phyloP scores from a whole-genome alignment of 2,888 invertebrate genomes.

The Dynastes grantii region DNA sequence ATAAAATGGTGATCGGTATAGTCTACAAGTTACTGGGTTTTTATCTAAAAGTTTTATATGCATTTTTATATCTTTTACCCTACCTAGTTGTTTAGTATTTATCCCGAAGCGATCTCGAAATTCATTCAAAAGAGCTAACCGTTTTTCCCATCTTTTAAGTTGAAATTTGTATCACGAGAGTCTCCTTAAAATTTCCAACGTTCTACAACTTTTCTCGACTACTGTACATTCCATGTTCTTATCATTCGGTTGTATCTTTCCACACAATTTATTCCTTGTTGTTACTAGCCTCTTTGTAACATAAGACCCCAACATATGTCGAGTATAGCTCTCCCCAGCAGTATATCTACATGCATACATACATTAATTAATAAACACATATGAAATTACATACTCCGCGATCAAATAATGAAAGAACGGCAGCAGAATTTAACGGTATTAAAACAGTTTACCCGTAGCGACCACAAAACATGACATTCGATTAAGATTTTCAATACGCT shows the following conservation, averaged over 20 bases:
- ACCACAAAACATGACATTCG: constrained; percentile 17
- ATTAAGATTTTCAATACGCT: background rate
- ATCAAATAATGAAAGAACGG: constrained; percentile 26
- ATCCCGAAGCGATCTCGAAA: too few species aligned
- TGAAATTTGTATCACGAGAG: too few species aligned
- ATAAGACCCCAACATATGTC: constrained; percentile 42
- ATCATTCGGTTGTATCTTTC: constrained; percentile 31
- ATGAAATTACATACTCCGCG: constrained; percentile 40
- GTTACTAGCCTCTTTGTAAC: constrained; percentile 32
- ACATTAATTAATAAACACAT: constrained; percentile 42
- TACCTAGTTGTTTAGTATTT: too few species aligned
- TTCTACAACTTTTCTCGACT: background rate
- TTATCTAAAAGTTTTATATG: too few species aligned
- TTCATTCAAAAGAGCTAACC: too few species aligned
- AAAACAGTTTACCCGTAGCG: background rate
- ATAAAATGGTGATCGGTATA: too few species aligned
- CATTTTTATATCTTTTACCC: too few species aligned
- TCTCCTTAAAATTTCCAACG: too few species aligned
- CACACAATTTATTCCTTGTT: constrained; percentile 30
- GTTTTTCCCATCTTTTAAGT: too few species aligned
- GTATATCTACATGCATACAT: constrained; percentile 13
- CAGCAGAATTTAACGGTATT: background rate
- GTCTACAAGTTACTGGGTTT: too few species aligned
- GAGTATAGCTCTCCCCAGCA: constrained; percentile 18
- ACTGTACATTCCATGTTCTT: constrained; percentile 11